Percentiles rank a stretch among this genome's conserved stretches.
Evolutionary conservation across 2,888 invertebrate genomes (phyloP).

Genomic region (Xiphydria camelus): DNA sequence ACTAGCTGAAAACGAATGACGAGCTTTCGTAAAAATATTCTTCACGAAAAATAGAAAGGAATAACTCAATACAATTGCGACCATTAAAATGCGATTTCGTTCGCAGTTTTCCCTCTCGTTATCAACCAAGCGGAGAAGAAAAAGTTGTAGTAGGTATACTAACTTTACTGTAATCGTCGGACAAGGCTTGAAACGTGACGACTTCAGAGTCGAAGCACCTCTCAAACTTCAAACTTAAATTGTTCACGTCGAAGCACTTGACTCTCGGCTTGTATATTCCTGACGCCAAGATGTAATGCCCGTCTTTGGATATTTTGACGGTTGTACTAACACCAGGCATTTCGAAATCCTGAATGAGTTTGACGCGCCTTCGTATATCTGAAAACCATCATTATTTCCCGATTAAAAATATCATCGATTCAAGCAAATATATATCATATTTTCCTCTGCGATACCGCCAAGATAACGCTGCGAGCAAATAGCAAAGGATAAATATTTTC

Average conservation of each 20-base stretch:
- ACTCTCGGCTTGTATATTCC: constrained; percentile 96
- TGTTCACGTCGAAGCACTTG: constrained; percentile 94
- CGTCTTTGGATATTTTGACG: constrained; percentile 85
- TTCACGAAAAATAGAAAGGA: too few relatives aligned
- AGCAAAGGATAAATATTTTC: too few relatives aligned
- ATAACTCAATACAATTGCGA: too few relatives aligned
- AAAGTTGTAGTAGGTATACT: too few relatives aligned
- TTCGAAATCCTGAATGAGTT: constrained; percentile 98
- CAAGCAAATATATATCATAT: constrained; percentile 5
- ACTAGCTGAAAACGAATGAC: constrained; percentile 82
- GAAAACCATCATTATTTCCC: too few relatives aligned
- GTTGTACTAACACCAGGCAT: constrained; percentile 94
- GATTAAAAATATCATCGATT: too few relatives aligned
- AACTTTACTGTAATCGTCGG: constrained; percentile 96
- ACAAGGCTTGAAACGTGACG: constrained; percentile 87
- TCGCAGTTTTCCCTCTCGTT: too few relatives aligned
- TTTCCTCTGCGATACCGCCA: too few relatives aligned
- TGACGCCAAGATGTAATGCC: constrained; percentile 87
- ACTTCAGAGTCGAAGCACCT: constrained; percentile 97
- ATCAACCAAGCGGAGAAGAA: too few relatives aligned
- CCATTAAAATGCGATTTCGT: too few relatives aligned
- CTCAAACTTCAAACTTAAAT: constrained; percentile 96
- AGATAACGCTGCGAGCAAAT: too few relatives aligned
- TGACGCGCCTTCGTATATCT: constrained; percentile 88
- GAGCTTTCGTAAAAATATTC: too few relatives aligned